Base-by-base conservation (phyloP, 1,140 invertebrate genomes). In the Pollicipes pollicipes region DNA sequence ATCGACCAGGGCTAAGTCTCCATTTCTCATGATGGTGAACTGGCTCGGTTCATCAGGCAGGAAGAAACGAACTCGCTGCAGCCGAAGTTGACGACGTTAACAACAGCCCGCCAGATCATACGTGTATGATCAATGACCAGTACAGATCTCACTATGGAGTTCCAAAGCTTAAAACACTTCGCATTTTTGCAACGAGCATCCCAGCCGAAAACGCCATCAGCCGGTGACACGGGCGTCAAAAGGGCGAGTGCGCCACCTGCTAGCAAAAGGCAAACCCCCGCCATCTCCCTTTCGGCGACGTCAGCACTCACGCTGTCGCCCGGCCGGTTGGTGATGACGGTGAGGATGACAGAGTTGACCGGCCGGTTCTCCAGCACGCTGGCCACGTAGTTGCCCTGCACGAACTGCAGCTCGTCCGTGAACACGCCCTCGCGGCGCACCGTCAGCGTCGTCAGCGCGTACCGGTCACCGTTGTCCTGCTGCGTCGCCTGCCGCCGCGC, bases 401-500 rank as follows among this genome's bases (percentile, higher is more conserved):
- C 80, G 79, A 94, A 95, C 71, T 82, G 81, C 8, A 85, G 74
- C 80, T 83, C 68, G 81, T 72, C 80, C 75, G 83, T 76, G 76
- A 78, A 80, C 81, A 78, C 75, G 70, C 76, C 75, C 37, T 76
- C 76, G n/a, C 75, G 79, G 26, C 83, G 83, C 31, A 92, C 81
- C 69, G 88, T 85, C 45, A 94, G 81, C 0, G 91, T 93, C 8
- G 90, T 87, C 71, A 93, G 79, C 3, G 91, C 88, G 78, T 91
- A 94, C 66, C 91, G 84, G 80, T 95, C 93, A 0, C 86, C 81
- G 82, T 95, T 95, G 78, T 96, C 90, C 68, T 88, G 82, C 79
- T 95, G 91, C 0, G 88, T 90, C 27, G 90, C 90, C 86, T 91
- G 78, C 2, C n/a, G n/a, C n/a, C n/a, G n/a, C n/a, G n/a, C n/a